A percentile compares a stretch with the other conserved stretches of the same genome.
phyloP scores from a whole-genome alignment of 1,140 invertebrate species.

The Sweltsa coloradensis region DNA sequence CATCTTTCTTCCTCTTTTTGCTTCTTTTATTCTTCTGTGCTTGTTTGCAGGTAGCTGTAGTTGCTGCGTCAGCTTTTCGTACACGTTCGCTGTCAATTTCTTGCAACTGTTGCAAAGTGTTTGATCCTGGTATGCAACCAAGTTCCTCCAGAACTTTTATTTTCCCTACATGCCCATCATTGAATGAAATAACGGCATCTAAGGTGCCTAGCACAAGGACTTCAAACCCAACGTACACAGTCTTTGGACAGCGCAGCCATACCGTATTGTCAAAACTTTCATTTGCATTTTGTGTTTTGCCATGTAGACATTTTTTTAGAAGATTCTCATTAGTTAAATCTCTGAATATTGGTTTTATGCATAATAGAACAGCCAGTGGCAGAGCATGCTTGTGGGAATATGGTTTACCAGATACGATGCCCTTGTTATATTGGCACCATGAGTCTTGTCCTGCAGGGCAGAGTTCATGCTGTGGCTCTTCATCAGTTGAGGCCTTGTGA shows the following conservation, averaged over 20 bases:
- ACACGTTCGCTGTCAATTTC: constrained; percentile 1
- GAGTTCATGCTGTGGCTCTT: constrained; percentile 11
- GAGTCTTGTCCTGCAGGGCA: constrained; percentile 7
- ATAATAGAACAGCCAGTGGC: constrained; percentile 3
- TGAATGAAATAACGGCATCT: constrained; percentile 12
- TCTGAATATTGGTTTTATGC: constrained; percentile 10
- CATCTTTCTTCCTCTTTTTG: constrained; percentile 7
- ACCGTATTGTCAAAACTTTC: constrained; percentile 15
- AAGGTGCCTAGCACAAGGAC: constrained; percentile 9
- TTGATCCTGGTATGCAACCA: neutral
- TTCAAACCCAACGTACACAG: constrained; percentile 12
- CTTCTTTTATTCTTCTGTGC: constrained; percentile 7
- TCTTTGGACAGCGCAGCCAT: constrained; percentile 15
- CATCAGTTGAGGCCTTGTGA: constrained; percentile 13
- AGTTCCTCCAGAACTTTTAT: constrained; percentile 10
- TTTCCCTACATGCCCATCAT: constrained; percentile 9
- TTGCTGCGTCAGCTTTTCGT: constrained; percentile 7
- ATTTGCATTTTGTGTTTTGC: constrained; percentile 13
- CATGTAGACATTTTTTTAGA: constrained; percentile 9
- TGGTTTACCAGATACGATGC: neutral
- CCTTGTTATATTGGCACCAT: constrained; percentile 11
- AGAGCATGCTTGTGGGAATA: constrained; percentile 6
- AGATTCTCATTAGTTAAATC: constrained; percentile 10
- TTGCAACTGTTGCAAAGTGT: constrained; percentile 1
- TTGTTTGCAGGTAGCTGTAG: neutral